Conservation (phyloP, 2,113 vertebrate species). For the Hyla sarda region DNA sequence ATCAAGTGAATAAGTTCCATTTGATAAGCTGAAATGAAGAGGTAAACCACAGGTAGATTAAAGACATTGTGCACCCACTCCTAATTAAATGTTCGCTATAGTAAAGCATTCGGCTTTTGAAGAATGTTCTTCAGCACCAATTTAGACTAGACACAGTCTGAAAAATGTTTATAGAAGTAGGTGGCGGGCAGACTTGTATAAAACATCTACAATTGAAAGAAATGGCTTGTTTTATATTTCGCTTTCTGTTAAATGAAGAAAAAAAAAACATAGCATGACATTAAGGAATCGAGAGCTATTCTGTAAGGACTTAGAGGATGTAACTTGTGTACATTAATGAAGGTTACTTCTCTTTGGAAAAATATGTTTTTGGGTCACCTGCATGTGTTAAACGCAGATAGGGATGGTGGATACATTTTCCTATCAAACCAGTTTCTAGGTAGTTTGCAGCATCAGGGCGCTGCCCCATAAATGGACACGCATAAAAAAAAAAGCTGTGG, state of each 20-base stretch:
- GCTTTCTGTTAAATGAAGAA: too few relatives aligned
- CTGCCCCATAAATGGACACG: too few relatives aligned
- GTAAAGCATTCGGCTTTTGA: not conserved
- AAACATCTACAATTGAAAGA: too few relatives aligned
- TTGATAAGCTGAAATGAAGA: not conserved
- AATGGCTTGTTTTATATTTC: not conserved
- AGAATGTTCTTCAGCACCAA: not conserved
- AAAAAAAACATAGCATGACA: not conserved
- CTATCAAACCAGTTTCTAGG: too few relatives aligned
- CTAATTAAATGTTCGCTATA: not conserved
- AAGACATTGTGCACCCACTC: not conserved
- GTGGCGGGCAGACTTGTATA: not conserved
- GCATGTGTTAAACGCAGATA: too few relatives aligned
- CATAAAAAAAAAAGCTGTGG: too few relatives aligned
- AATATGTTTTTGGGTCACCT: not conserved
- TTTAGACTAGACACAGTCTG: not conserved
- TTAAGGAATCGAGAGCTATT: not conserved
- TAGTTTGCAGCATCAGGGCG: too few relatives aligned
- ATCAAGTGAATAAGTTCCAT: not conserved
- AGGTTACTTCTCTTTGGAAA: not conserved
- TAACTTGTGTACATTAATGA: not conserved
- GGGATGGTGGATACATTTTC: too few relatives aligned
- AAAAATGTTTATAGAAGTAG: not conserved
- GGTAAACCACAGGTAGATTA: conserved; percentile 6
- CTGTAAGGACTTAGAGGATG: not conserved